phyloP scores from a whole-genome alignment of 2,797 vertebrate species.

The Miopithecus talapoin region DNA sequence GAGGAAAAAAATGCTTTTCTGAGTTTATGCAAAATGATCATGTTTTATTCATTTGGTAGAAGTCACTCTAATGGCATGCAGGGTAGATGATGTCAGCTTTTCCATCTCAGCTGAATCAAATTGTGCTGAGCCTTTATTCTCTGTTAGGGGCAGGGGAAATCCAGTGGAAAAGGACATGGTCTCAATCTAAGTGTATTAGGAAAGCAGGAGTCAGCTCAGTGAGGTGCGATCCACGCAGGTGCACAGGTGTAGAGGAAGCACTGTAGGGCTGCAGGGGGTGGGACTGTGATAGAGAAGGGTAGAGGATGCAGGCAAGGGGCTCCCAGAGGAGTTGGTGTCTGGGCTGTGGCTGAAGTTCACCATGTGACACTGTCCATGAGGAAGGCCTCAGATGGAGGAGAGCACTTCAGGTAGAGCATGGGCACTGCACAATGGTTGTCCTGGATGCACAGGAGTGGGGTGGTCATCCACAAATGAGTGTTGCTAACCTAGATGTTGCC shows the following conservation, averaged over 20 bases:
- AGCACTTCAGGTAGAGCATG: too few relatives aligned
- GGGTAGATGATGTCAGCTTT: slow-evolving; percentile 47
- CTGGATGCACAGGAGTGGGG: not conserved
- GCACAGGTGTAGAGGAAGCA: not conserved
- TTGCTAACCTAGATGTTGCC: not conserved
- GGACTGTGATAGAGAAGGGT: not conserved
- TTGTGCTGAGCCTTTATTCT: not conserved
- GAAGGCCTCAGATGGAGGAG: not conserved
- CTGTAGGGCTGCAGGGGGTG: accelerated
- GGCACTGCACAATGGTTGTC: not conserved
- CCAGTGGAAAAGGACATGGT: not conserved
- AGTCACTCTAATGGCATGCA: slow-evolving; percentile 15
- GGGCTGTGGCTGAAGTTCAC: not conserved
- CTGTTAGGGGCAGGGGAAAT: not conserved
- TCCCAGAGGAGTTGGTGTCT: not conserved
- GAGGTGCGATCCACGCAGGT: not conserved
- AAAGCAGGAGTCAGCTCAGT: not conserved
- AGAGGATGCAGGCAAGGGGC: accelerated
- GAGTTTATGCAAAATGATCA: slow-evolving; percentile 49
- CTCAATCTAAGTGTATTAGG: not conserved
- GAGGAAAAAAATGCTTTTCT: not conserved
- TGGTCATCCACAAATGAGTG: accelerated
- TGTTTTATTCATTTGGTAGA: slow-evolving; percentile 57
- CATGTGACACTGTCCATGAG: not conserved
- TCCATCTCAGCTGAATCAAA: not conserved